Conservation (phyloP, 2,797 vertebrate species). For the Chanos chanos region DNA sequence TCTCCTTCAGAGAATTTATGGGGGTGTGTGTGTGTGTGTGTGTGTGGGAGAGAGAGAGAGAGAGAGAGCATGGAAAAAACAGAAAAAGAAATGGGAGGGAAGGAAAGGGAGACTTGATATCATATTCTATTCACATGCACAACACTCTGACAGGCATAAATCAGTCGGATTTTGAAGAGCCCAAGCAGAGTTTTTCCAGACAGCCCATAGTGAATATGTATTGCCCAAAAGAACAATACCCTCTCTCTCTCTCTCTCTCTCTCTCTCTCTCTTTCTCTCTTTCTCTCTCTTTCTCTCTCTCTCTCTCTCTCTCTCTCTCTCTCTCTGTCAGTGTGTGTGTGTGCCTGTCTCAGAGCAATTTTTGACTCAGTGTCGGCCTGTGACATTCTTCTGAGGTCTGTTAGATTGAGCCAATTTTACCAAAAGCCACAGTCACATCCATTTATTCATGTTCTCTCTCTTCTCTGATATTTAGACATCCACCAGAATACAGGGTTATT, state of each 20-base stretch:
- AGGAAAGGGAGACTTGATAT: slow-evolving; percentile 47
- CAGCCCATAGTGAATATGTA: slow-evolving; percentile 43
- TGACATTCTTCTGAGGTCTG: too few relatives aligned
- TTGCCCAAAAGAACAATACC: slow-evolving; percentile 35
- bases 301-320: slow-evolving; percentile 26
- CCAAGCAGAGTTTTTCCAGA: slow-evolving; percentile 50
- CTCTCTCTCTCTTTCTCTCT: slow-evolving; percentile 42
- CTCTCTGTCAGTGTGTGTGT: too few relatives aligned
- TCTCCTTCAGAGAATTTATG: too few relatives aligned
- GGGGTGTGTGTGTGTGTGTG: too few relatives aligned
- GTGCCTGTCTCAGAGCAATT: too few relatives aligned
- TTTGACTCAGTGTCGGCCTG: too few relatives aligned
- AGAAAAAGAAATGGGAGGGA: neutral
- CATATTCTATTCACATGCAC: slow-evolving; percentile 63
- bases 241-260: slow-evolving; percentile 36
- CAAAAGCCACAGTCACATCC: too few relatives aligned
- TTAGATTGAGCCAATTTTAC: too few relatives aligned
- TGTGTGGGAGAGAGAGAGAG: too few relatives aligned
- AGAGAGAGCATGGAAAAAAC: neutral
- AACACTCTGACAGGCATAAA: slow-evolving; percentile 59
- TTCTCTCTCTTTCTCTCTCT: slow-evolving; percentile 19
- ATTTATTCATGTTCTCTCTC: too few relatives aligned
- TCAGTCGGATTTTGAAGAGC: slow-evolving; percentile 60
- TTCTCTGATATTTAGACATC: too few relatives aligned
- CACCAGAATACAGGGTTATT: too few relatives aligned